Conservation (phyloP, 2,888 invertebrate species). For the Chirona hameri region DNA sequence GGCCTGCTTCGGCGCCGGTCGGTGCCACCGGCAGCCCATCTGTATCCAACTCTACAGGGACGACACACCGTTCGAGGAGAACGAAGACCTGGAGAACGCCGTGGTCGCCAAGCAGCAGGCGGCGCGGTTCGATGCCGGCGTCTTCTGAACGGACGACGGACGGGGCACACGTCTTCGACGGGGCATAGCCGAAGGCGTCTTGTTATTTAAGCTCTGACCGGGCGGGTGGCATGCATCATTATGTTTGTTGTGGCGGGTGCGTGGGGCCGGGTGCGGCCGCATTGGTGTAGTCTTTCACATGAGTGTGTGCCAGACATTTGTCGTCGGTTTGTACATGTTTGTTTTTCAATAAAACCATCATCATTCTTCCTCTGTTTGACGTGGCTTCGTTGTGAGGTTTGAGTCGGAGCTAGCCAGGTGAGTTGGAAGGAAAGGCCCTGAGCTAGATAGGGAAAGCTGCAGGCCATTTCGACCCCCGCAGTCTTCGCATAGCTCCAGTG, state of each 20-base stretch:
- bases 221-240: background rate
- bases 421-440: too few species aligned
- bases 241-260: too few species aligned
- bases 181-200: background rate
- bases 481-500: too few species aligned
- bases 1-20: background rate
- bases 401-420: too few species aligned
- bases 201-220: background rate
- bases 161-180: background rate
- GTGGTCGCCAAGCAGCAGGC: background rate
- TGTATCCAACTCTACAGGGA: constrained; percentile 9
- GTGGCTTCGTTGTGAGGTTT: too few species aligned
- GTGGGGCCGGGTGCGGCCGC: background rate
- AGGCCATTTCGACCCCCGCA: too few species aligned
- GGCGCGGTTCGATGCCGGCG: background rate
- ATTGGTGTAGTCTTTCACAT: background rate
- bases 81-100: background rate
- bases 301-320: background rate
- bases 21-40: constrained; percentile 3
- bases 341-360: background rate
- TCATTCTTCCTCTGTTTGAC: too few species aligned
- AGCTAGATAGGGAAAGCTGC: too few species aligned
- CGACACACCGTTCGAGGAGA: constrained; percentile 6
- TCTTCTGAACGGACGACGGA: background rate
- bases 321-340: background rate